phyloP scores from a whole-genome alignment of 1,140 invertebrate genomes.

The Halictus rubicundus region DNA sequence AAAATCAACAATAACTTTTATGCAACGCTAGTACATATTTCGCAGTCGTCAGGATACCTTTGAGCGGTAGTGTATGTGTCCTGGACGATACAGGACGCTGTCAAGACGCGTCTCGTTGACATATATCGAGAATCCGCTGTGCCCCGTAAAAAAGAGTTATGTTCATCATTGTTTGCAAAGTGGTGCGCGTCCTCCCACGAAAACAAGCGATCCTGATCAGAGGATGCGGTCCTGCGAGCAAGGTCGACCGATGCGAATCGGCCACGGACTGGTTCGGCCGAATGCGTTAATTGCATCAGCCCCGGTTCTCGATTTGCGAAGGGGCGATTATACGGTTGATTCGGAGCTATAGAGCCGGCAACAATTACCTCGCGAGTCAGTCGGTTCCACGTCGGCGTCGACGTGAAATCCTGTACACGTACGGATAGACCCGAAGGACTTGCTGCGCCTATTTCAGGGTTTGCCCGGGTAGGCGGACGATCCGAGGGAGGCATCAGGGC shows the following conservation, averaged over 20 bases:
- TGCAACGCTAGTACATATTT: too few relatives aligned
- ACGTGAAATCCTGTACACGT: neutral
- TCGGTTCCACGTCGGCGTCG: conserved; percentile 4
- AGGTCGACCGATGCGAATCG: conserved; percentile 56
- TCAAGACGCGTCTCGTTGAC: too few relatives aligned
- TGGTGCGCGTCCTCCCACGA: neutral
- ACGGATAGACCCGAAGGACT: neutral
- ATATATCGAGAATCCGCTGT: too few relatives aligned
- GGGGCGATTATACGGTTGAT: conserved; percentile 60
- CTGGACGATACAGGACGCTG: too few relatives aligned
- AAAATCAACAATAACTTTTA: too few relatives aligned
- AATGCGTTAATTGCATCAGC: conserved; percentile 65
- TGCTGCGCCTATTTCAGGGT: neutral
- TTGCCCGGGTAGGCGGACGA: neutral
- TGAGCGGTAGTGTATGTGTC: too few relatives aligned
- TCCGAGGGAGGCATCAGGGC: neutral
- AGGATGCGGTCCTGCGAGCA: neutral
- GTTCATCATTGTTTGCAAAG: too few relatives aligned
- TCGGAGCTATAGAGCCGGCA: conserved; percentile 42
- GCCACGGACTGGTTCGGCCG: conserved; percentile 53
- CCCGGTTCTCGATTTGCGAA: conserved; percentile 57
- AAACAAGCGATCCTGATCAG: conserved; percentile 23
- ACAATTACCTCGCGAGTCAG: conserved; percentile 52
- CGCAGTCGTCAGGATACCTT: too few relatives aligned
- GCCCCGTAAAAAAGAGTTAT: too few relatives aligned